Evolutionary conservation across 1,140 invertebrate genomes (phyloP), one percentile per base, ranked within the genome.

Genomic region (Camponotus pennsylvanicus): DNA sequence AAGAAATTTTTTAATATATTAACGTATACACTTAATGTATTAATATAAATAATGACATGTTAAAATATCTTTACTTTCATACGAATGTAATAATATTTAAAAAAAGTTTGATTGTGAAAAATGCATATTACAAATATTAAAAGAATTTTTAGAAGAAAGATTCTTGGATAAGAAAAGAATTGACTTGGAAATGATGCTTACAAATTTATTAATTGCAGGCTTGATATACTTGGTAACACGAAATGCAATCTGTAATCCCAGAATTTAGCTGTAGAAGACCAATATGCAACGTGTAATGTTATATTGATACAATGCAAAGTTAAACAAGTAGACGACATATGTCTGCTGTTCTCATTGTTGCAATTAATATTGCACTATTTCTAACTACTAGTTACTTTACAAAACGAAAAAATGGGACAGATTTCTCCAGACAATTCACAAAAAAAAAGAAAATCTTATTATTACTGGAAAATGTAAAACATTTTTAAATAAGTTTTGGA

Each of bases 281-380:
- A 64, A 52, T 49, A 42, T 64, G 42, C 34, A 84, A 75, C 63
- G 75, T 66, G 45, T 76, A 82, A 82, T 63, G 40, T 79, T 70
- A 69, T 57, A 52, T 11, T 52, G 75, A n/a, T 80, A 83, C 84
- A 90, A 88, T 77, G 49, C 75, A 88, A 86, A 91, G 73, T 90
- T 75, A 84, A 88, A 87, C 78, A 78, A 79, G 71, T 55, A 73
- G 37, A 57, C 34, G 77, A 42, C 49, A 70, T 52, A 52, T 21
- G 57, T 40, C 27, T 82, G 64, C 82, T 76, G 40, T 70, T 67
- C 40, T 67, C 77, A 85, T 85, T 87, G 76, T 85, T 80, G 45
- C 18, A 66, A 71, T 69, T 83, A 83, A 84, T 2, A 84, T 59
- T 59, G 42, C 11, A 13, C 57, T 27, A 57, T 34, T 55, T 76